Evolutionary conservation across 2,797 vertebrate genomes (phyloP).

Genomic region (Muscicapa striata): DNA sequence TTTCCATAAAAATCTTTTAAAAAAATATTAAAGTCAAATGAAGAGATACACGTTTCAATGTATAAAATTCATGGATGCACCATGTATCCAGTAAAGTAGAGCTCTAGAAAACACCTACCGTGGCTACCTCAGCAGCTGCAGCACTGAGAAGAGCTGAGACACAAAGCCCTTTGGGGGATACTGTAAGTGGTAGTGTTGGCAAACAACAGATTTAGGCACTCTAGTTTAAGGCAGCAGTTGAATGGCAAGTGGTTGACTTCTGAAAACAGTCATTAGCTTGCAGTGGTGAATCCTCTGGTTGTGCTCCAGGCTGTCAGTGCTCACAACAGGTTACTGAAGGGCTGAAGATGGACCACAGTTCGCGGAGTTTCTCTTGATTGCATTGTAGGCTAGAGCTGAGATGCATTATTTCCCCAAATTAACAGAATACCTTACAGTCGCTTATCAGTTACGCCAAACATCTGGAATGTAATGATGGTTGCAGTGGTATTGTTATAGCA

Average conservation of each 20-base stretch:
- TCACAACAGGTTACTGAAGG: constrained; percentile 71
- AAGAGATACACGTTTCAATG: constrained; percentile 70
- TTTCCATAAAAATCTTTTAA: constrained; percentile 77
- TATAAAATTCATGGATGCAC: constrained; percentile 74
- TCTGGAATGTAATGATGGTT: constrained; percentile 77
- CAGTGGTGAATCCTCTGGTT: constrained; percentile 74
- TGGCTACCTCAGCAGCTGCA: constrained; percentile 75
- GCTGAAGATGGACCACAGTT: constrained; percentile 72
- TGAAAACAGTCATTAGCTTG: constrained; percentile 75
- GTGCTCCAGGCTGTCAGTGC: constrained; percentile 77
- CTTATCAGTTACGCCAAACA: constrained; percentile 71
- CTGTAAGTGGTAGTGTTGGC: constrained; percentile 78
- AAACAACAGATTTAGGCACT: constrained; percentile 84
- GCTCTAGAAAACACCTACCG: constrained; percentile 75
- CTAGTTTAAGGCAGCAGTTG: constrained; percentile 86
- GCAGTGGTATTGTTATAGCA: constrained; percentile 78
- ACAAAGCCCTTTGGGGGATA: constrained; percentile 79
- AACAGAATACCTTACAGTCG: constrained; percentile 67
- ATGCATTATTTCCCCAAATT: constrained; percentile 73
- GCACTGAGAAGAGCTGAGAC: constrained; percentile 70
- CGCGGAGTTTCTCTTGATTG: constrained; percentile 66
- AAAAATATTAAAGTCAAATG: constrained; percentile 86
- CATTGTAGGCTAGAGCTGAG: constrained; percentile 77
- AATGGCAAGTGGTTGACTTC: constrained; percentile 81
- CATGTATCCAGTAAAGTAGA: constrained; percentile 69